Base-by-base conservation (phyloP, 2,888 invertebrate genomes). In the Phoronis australis region DNA sequence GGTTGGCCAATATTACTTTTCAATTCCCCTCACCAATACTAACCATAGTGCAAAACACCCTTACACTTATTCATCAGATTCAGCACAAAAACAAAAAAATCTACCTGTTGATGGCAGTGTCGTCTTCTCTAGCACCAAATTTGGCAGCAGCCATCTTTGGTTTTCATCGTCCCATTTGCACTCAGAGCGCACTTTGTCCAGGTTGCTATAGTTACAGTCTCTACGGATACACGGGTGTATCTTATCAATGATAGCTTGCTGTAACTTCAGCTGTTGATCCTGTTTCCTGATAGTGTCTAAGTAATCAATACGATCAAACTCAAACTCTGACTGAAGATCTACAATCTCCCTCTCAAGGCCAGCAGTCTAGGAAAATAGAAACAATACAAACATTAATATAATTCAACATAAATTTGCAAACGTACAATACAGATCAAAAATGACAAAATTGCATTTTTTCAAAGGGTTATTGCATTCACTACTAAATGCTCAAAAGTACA, bases 271-370 rank as follows among this genome's bases (percentile, higher is more conserved):
- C 62, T 85, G 84, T 55, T 83, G 82, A 49, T 87, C 86, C 62
- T 88, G 85, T 57, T 84, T 82, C 20, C 89, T 79, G 27, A 90
- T 88, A 0, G 88, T 86, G 66, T 90, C 89, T 55, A 90, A 75
- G 69, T 89, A 90, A 69, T 89, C 88, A n/a, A 86, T 83, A 1
- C 88, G 79, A 68, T 90, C 89, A 47, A 83, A 80, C 73, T 90
- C 87, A 74, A 90, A 90, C 77, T 90, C 90, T 9, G 85, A 82
- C 63, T 88, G 87, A 2, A 90, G 78, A 73, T 90, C 90, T 4
- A 80, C 77, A 22, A 89, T 84, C 74, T 90, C 89, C 50, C 83
- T 79, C 65, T 88, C 85, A 45, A 88, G 71, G 20, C 82, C 79
- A 62, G 83, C 83, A 22, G 85, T 82, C 83, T 84, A 62, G 20